A percentile compares a stretch with the other conserved stretches of the same genome.
Conservation (phyloP, 2,888 invertebrate species). For the Melangyna quadrimaculata region DNA sequence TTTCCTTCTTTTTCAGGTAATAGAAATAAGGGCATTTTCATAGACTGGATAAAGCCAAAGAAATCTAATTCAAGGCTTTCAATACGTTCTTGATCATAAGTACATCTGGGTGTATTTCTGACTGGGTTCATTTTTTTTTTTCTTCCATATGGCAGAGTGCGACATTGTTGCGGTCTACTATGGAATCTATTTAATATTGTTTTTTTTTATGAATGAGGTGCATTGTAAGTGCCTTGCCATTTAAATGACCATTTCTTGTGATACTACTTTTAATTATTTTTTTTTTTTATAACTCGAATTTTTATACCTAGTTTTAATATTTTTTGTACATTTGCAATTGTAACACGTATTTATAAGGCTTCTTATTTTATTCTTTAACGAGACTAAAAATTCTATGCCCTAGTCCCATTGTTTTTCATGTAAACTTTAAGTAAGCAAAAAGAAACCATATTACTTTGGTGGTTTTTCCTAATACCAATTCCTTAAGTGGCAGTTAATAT, state of each 20-base stretch:
- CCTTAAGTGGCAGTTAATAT: constrained; percentile 15
- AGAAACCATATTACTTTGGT: not conserved
- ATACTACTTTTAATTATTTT: constrained; percentile 43
- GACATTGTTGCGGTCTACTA: not conserved
- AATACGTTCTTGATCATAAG: constrained; percentile 10
- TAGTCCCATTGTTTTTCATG: not conserved
- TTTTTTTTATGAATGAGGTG: not conserved
- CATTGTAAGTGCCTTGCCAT: constrained; percentile 27
- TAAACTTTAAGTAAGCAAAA: not conserved
- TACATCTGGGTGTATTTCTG: not conserved
- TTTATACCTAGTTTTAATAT: constrained; percentile 38
- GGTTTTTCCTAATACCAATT: not conserved
- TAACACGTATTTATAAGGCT: constrained; percentile 32
- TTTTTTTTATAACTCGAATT: not conserved
- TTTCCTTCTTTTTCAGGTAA: constrained; percentile 14
- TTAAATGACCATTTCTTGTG: constrained; percentile 37
- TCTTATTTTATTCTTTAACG: not conserved
- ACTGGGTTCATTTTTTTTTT: not conserved
- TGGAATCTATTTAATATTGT: not conserved
- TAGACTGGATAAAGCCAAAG: constrained; percentile 58
- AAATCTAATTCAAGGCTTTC: constrained; percentile 30
- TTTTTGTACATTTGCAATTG: constrained; percentile 32
- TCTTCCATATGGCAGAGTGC: not conserved
- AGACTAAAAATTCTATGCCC: not conserved
- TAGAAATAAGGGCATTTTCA: constrained; percentile 44